Conservation (phyloP, 30 jellyfish, hydroid and myxozoan species). For the Calvadosia cruxmelitensis region DNA sequence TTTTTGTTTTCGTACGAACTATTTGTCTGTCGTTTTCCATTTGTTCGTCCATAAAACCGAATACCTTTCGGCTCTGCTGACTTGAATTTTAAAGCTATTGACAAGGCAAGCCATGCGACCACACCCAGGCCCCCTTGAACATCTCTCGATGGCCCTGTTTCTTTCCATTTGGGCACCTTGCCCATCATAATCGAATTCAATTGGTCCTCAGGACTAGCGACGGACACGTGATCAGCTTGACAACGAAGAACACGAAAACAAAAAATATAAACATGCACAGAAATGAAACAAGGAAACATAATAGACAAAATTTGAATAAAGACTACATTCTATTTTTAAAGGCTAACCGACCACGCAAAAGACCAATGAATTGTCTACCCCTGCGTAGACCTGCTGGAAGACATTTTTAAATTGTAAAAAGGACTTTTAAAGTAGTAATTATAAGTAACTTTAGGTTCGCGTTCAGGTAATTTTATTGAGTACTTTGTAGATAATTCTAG, state of each 20-base stretch:
- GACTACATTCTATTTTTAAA: too few relatives aligned
- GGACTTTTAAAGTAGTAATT: too few relatives aligned
- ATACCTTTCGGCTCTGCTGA: conserved; percentile 2
- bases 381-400: too few relatives aligned
- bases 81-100: conserved; percentile 1
- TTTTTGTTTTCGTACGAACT: not conserved
- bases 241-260: not conserved
- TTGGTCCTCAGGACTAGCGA: not conserved
- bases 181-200: not conserved
- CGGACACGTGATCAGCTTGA: not conserved
- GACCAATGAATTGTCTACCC: too few relatives aligned
- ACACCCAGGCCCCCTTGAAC: conserved; percentile 13
- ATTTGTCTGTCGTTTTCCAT: conserved; percentile 4
- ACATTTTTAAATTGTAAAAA: too few relatives aligned
- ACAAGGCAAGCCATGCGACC: conserved; percentile 10
- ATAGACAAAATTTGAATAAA: too few relatives aligned
- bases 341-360: too few relatives aligned
- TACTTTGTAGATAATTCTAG: too few relatives aligned
- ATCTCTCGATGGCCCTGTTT: conserved; percentile 7
- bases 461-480: too few relatives aligned
- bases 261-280: too few relatives aligned
- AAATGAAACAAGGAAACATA: too few relatives aligned
- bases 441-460: too few relatives aligned
- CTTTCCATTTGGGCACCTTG: not conserved
- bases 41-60: not conserved